A percentile compares a stretch with the other conserved stretches of the same genome.
phyloP scores from a whole-genome alignment of 2,888 invertebrate genomes.

The Augochlorella aurata region DNA sequence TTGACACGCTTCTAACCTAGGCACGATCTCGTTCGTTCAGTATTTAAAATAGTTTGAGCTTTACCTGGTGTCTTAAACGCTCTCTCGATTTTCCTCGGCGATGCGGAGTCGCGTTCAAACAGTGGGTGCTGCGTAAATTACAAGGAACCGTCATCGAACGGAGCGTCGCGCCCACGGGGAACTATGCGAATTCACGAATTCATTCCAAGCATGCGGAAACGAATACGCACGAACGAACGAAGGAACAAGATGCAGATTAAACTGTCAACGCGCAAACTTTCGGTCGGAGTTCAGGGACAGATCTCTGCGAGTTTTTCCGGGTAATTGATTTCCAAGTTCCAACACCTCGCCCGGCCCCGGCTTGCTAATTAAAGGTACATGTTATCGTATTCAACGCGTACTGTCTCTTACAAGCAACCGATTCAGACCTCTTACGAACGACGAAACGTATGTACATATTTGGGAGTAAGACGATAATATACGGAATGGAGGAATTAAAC shows the following conservation, averaged over 20 bases:
- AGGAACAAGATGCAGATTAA: constrained; percentile 21
- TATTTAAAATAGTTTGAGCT: background rate
- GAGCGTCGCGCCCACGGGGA: background rate
- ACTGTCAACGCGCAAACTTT: constrained; percentile 30
- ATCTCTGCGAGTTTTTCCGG: constrained; percentile 7
- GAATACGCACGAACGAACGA: constrained; percentile 19
- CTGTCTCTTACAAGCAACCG: constrained; percentile 4
- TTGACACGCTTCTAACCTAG: constrained; percentile 51
- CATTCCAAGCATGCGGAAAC: constrained; percentile 22
- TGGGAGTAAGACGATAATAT: constrained; percentile 41
- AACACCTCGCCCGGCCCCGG: constrained; percentile 7
- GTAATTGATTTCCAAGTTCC: background rate
- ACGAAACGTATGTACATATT: constrained; percentile 47
- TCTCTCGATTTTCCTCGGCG: constrained; percentile 14
- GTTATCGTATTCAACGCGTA: constrained; percentile 8
- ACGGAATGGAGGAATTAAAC: constrained; percentile 44
- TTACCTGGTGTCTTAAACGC: constrained; percentile 44
- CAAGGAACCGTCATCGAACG: constrained; percentile 12
- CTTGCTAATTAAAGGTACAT: constrained; percentile 34
- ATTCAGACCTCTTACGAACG: constrained; percentile 20
- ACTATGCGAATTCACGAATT: constrained; percentile 24
- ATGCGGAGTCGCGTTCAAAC: constrained; percentile 13
- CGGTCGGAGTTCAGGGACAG: constrained; percentile 2
- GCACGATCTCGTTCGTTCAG: background rate
- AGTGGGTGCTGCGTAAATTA: background rate